These are phyloP conservation scores for Dasyurus viverrinus DNA, from an alignment of 2,113 vertebrate species.

Conservation along the genomic window DNA sequence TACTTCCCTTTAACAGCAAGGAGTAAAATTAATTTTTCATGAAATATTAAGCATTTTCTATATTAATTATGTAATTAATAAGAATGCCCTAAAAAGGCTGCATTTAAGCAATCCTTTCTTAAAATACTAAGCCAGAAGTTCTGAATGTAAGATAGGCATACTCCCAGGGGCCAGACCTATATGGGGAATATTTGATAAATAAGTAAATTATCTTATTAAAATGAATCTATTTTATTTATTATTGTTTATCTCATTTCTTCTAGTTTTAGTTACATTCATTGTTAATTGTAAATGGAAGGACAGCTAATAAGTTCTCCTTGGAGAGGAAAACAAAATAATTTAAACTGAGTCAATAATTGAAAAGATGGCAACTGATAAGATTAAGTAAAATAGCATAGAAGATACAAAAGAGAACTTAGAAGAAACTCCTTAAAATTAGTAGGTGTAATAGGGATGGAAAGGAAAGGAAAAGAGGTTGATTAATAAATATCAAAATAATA, in stretches of 20 bases:
- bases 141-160: not conserved
- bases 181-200: not conserved
- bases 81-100: not conserved
- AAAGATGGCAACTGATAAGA: not conserved
- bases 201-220: not conserved
- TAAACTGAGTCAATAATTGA: not conserved
- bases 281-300: not conserved
- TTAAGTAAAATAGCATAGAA: not conserved
- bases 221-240: not conserved
- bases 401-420: not conserved
- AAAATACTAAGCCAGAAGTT: not conserved
- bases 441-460: not conserved
- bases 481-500: not conserved
- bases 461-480: not conserved
- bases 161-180: not conserved
- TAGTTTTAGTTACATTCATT: not conserved
- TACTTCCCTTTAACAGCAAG: not conserved
- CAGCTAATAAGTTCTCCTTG: not conserved
- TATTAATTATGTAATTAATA: not conserved
- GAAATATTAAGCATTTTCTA: not conserved
- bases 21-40: not conserved
- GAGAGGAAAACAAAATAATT: not conserved
- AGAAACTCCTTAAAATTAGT: not conserved
- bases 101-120: not conserved
- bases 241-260: not conserved